Percentiles rank a stretch among this genome's conserved stretches.
These are phyloP conservation scores for Rhopalosiphum maidis DNA, from an alignment of 1,140 invertebrate genomes.

Conservation along the genomic window DNA sequence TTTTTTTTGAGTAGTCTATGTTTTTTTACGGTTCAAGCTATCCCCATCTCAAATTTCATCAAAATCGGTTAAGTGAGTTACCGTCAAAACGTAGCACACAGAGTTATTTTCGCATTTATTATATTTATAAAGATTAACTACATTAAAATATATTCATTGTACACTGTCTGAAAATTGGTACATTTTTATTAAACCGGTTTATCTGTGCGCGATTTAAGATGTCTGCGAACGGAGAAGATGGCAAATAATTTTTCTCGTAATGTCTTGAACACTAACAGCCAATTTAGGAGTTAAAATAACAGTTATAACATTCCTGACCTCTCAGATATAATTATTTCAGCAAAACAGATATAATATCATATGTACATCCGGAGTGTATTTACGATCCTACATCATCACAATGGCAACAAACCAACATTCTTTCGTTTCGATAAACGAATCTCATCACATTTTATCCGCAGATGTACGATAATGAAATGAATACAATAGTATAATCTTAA, in stretches of 20 bases:
- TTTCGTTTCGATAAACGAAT: too few relatives aligned
- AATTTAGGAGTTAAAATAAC: background rate
- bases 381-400: background rate
- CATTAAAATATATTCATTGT: background rate
- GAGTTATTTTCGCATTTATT: background rate
- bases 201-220: background rate
- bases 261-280: background rate
- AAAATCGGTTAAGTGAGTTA: too few relatives aligned
- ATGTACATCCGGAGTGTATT: background rate
- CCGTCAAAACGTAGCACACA: background rate
- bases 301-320: background rate
- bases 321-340: background rate
- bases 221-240: too few relatives aligned
- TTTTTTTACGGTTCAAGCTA: too few relatives aligned
- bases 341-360: background rate
- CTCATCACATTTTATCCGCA: too few relatives aligned
- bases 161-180: background rate
- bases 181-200: background rate
- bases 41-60: too few relatives aligned
- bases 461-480: too few relatives aligned
- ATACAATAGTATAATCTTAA: too few relatives aligned
- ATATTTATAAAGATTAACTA: background rate
- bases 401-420: background rate
- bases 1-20: too few relatives aligned
- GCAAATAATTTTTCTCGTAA: background rate